phyloP scores from a whole-genome alignment of 1,140 invertebrate species.

The Papilio polytes region DNA sequence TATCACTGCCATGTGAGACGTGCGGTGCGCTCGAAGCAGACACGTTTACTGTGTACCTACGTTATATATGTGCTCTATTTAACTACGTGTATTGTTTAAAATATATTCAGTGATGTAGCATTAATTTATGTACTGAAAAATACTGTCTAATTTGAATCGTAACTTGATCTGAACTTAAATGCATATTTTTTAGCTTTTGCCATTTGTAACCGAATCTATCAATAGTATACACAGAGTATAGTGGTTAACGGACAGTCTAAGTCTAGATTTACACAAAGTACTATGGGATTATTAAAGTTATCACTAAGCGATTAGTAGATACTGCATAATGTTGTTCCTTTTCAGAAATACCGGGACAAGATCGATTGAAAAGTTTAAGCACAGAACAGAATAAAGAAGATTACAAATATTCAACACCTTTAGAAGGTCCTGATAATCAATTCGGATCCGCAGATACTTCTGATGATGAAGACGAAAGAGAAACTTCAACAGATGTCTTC shows the following conservation, averaged over 20 bases:
- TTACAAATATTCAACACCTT: conserved; percentile 68
- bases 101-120: not conserved
- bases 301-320: no score
- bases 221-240: no score
- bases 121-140: not conserved
- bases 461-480: conserved; percentile 76
- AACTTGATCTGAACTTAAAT: no score
- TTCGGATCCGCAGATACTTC: conserved; percentile 74
- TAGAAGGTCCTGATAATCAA: conserved; percentile 75
- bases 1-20: conserved; percentile 7
- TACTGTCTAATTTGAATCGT: not conserved
- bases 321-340: not conserved
- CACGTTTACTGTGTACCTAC: not conserved
- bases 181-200: no score
- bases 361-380: conserved; percentile 56
- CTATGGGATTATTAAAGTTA: no score
- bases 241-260: no score
- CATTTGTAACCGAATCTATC: no score
- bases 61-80: not conserved
- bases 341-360: conserved; percentile 49
- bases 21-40: conserved; percentile 18
- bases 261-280: no score
- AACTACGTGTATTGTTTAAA: not conserved
- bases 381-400: conserved; percentile 66
- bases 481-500: conserved; percentile 51